phyloP scores from a whole-genome alignment of 1,140 invertebrate species.

The Vollenhovia emeryi region DNA sequence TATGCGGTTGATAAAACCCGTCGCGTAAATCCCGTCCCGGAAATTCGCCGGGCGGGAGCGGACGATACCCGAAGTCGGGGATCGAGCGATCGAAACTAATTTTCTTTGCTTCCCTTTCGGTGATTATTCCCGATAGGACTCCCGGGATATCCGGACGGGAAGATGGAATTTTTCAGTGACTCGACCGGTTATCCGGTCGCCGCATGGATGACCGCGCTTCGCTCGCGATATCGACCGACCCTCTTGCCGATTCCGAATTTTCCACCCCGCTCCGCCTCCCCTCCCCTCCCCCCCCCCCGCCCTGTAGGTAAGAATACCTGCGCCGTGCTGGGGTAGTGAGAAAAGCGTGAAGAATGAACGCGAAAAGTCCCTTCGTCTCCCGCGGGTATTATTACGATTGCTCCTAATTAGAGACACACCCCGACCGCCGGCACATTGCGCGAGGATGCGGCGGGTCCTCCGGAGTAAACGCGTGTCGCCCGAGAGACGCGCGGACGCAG shows the following conservation, averaged over 20 bases:
- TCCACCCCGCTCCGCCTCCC: background rate
- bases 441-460: background rate
- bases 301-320: background rate
- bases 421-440: background rate
- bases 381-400: background rate
- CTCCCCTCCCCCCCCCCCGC: no score
- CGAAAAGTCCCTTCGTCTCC: background rate
- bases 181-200: conserved; percentile 36
- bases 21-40: conserved; percentile 22
- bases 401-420: conserved; percentile 19
- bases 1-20: conserved; percentile 49
- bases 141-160: conserved; percentile 36
- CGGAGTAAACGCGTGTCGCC: background rate
- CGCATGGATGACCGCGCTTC: conserved; percentile 8
- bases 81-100: conserved; percentile 51
- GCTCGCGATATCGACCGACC: conserved; percentile 25
- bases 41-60: conserved; percentile 9
- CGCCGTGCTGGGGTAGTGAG: background rate
- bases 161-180: conserved; percentile 59
- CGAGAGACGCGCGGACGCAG: background rate
- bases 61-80: conserved; percentile 15
- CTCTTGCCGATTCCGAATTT: conserved; percentile 19
- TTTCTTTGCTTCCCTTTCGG: conserved; percentile 19
- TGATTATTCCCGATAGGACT: conserved; percentile 53
- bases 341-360: background rate